Base-by-base conservation (phyloP, 1,140 invertebrate genomes). In the Solen grandis region DNA sequence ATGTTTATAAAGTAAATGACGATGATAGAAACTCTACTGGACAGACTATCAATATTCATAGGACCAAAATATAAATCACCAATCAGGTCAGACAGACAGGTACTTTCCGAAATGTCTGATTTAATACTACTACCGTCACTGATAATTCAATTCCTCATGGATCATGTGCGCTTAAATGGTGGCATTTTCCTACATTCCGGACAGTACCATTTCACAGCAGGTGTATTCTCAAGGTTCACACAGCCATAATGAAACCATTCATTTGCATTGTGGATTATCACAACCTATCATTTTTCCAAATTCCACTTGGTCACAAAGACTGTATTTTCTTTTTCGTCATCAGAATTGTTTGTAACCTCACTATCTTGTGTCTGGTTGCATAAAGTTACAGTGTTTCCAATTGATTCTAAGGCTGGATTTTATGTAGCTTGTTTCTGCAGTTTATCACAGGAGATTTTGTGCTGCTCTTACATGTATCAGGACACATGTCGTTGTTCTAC, bases 251-350 rank as follows among this genome's bases (percentile, higher is more conserved):
- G 62, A 36, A 76, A 76, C 74, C 74, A 65, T 22, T 50, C 46
- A 25, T 5, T 65, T 41, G 38, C 74, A 76, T 33, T 65, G 54
- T 66, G 65, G 46, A 63, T 76, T 76, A 35, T 76, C 74, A 76
- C 74, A 76, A 2, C 0, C n/a, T 2, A 76, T 27, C 46, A 76
- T 76, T 36, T 76, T 25, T 10, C 74, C 62, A 27, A 31, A 76
- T 55, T 76, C 74, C n/a, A 76, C 74, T 35, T 76, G 74, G 35
- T 76, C 62, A 66, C 59, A 76, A 33, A 55, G 66, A 35, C 74
- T 19, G 14, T 65, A 55, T 66, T 10, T 66, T 76, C 74, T 14
- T n/a, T 25, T 38, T 4, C 19, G 19, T 25, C 33, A 36, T 14
- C 19, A 36, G 0, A 41, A 54, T 13, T n/a, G 38, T 70, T 70